Base-by-base conservation (phyloP, 2,797 vertebrate genomes). In the Chrosomus eos region DNA sequence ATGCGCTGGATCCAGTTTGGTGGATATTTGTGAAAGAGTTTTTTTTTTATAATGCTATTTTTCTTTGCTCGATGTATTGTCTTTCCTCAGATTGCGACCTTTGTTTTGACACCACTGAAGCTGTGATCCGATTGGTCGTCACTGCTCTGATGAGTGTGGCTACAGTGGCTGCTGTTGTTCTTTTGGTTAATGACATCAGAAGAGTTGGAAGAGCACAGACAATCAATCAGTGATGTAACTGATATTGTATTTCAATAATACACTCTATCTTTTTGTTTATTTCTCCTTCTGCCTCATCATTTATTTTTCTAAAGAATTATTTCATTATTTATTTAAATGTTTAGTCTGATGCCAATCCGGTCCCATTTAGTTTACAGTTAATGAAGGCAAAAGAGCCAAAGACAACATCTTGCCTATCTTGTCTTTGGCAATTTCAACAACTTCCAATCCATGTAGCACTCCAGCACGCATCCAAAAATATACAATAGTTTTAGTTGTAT, bases 181-280 rank as follows among this genome's bases (percentile, higher is more conserved):
- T 72, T 5, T 1, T 72, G n/a, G 1, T 45, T 45, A 10, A 72
- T 28, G 70, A 72, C n/a, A 28, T 72, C 14, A 72, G n/a, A 72
- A 18, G 40, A 19, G 8, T 18, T 1, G 23, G 26, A 26, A 28
- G 60, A 16, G 13, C n/a, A 62, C 26, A 62, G 0, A 62, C n/a
- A 28, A 28, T 1, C 60, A 62, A 26, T 7, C 60, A 62, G 5
- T 7, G 5, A 62, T 62, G 11, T 1, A 28, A 5, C 1, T 28
- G n/a, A 62, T 28, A 28, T 62, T 26, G n/a, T 14, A 14, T 1
- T 2, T 0, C 38, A 43, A 14, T 26, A 71, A 43, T 71, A 43
- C 0, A n/a, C 0, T 3, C 0, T 7, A 0, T 7, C 0, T 51
- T 51, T 38, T 38, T 13, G 4, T 38, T 68, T 13, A 19, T 66